A percentile compares a stretch with the other conserved stretches of the same genome.
phyloP scores from a whole-genome alignment of 2,113 vertebrate genomes.

The Cisticola juncidis region DNA sequence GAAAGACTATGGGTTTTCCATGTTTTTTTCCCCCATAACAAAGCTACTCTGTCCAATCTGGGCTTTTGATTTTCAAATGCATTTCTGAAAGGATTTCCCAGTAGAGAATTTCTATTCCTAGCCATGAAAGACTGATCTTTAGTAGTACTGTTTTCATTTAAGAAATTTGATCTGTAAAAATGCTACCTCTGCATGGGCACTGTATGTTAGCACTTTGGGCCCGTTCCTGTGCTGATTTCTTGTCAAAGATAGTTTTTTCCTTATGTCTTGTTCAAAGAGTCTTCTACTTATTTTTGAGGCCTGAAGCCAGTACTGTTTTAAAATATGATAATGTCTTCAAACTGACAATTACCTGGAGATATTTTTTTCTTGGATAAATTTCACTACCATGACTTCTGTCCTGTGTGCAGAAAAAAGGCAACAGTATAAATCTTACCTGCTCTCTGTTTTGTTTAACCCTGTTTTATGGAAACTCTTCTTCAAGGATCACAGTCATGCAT shows the following conservation, averaged over 20 bases:
- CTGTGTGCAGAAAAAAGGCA: neutral
- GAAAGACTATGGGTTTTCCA: neutral
- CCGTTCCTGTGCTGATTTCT: neutral
- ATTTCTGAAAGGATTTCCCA: neutral
- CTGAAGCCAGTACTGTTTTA: neutral
- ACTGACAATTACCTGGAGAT: neutral
- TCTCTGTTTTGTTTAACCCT: neutral
- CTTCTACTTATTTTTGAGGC: neutral
- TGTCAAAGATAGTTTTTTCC: neutral
- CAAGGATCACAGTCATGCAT: neutral
- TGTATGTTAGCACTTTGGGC: neutral
- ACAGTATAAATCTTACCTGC: neutral
- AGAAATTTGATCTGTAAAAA: neutral
- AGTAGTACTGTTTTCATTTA: conserved; percentile 7
- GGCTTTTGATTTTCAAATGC: neutral
- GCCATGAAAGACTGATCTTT: neutral
- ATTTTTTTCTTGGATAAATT: neutral
- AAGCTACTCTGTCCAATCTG: neutral
- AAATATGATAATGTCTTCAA: conserved; percentile 21
- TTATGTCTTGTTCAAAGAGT: neutral
- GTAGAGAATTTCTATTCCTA: neutral
- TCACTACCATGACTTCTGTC: neutral
- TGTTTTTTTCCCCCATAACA: accelerated
- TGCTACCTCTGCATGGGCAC: neutral
- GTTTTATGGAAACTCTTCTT: neutral